phyloP scores from a whole-genome alignment of 1,140 invertebrate species.

The Ctenoplectra terminalis region DNA sequence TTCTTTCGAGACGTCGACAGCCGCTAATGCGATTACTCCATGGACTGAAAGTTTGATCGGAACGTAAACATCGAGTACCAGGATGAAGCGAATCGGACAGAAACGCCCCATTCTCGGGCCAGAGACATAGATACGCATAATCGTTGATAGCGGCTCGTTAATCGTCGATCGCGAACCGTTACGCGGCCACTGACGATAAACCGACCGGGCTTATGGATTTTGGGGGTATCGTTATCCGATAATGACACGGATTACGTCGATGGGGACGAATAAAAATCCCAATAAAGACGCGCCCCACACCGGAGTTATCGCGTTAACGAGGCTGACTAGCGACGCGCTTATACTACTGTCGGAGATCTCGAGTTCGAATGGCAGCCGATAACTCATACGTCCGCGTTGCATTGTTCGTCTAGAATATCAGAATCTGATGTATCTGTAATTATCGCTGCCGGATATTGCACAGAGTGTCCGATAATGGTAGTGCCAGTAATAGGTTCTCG shows the following conservation, averaged over 20 bases:
- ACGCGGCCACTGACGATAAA: conserved; percentile 34
- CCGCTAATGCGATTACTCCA: conserved; percentile 35
- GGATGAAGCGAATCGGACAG: background rate
- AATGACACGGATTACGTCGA: conserved; percentile 43
- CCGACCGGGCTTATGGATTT: conserved; percentile 55
- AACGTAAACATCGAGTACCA: background rate
- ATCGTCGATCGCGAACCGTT: conserved; percentile 53
- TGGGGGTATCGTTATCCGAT: conserved; percentile 25
- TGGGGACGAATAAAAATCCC: conserved; percentile 39
- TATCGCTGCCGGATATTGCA: conserved; percentile 47
- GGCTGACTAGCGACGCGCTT: conserved; percentile 5
- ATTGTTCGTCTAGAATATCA: conserved; percentile 34
- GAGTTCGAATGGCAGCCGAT: conserved; percentile 36
- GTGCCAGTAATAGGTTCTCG: conserved; percentile 10
- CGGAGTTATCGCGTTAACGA: conserved; percentile 27
- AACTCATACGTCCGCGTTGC: conserved; percentile 44
- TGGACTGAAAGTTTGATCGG: background rate
- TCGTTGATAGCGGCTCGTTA: conserved; percentile 43
- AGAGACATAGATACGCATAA: background rate
- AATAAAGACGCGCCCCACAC: conserved; percentile 31
- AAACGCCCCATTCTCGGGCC: background rate
- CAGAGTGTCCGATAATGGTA: conserved; percentile 36
- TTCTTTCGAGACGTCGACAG: conserved; percentile 32
- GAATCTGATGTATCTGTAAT: conserved; percentile 51
- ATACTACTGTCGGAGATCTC: conserved; percentile 18